Base-by-base conservation (phyloP, 2,888 invertebrate species). In the Mimumesa dahlbomi region DNA sequence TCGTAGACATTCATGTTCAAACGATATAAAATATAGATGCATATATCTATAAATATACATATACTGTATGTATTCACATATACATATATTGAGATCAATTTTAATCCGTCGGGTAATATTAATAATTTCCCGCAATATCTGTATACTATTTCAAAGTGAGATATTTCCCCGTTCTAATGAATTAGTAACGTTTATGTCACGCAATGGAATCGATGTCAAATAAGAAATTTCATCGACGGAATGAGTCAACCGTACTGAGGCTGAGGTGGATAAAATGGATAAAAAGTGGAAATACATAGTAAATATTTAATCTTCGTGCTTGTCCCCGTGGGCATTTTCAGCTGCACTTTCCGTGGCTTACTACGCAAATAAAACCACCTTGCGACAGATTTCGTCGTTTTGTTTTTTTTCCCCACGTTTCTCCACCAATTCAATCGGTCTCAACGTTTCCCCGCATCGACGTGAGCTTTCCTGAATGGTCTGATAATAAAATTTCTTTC, bases 301-400 rank as follows among this genome's bases (percentile, higher is more conserved):
- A 73, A 73, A 73, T 63, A 63, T 73, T 67, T 66, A 54, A 53
- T 66, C 45, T 56, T 34, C 45, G 21, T 29, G 36, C 40, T 48
- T 42, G 3, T 43, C 40, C 36, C 14, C 11, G 19, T 14, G 45
- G 45, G 49, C 21, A 50, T 34, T 25, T 49, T 62, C 48, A n/a
- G 6, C 6, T 65, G 49, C 22, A 40, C 31, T 56, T 66, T 54
- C 13, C 21, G 40, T 9, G 16, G 45, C 11, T 38, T 19, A n/a
- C 45, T 40, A 29, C 34, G 31, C 34, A 67, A 67, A 70, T 29
- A 52, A n/a, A 61, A 52, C 34, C 46, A 56, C n/a, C 45, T 36
- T 42, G 45, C 53, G 38, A 65, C 29, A 14, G 16, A 34, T 63
- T 19, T 34, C 21, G 19, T 16, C 25, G 22, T 31, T 49, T 34